phyloP scores from a whole-genome alignment of 2,113 vertebrate species.

The Rhineura floridana region DNA sequence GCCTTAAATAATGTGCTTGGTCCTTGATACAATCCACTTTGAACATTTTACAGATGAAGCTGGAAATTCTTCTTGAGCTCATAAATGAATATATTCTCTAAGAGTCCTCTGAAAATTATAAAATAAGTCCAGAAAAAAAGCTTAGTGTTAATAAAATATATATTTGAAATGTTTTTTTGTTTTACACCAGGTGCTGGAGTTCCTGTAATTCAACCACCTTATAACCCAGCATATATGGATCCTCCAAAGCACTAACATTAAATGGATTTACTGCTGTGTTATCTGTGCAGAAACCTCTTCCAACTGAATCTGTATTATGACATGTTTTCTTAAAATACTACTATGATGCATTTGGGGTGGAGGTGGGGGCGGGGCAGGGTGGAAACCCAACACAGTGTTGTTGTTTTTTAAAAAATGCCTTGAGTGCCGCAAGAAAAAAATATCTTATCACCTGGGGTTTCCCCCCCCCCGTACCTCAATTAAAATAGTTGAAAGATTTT shows the following conservation, averaged over 20 bases:
- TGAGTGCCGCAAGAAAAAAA: neutral
- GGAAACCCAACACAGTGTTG: neutral
- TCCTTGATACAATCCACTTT: neutral
- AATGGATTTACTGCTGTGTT: slow-evolving; percentile 35
- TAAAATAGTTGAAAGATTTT: slow-evolving; percentile 14
- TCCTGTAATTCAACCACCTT: slow-evolving; percentile 80
- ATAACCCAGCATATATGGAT: slow-evolving; percentile 88
- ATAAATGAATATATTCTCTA: neutral
- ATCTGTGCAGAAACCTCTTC: slow-evolving; percentile 36
- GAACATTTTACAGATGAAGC: slow-evolving; percentile 6
- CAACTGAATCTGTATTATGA: slow-evolving; percentile 15
- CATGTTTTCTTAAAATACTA: slow-evolving; percentile 53
- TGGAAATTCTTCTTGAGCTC: neutral
- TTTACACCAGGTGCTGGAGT: slow-evolving; percentile 72
- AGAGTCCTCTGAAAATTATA: neutral
- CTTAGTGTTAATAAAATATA: neutral
- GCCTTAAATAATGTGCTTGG: neutral
- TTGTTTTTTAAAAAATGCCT: slow-evolving; percentile 4
- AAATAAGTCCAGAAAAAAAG: neutral
- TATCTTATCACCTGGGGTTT: slow-evolving; percentile 41
- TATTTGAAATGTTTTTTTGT: slow-evolving; percentile 21
- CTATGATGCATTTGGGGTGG: slow-evolving; percentile 23
- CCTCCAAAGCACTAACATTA: slow-evolving; percentile 76
- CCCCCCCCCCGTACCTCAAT: slow-evolving; percentile 65
- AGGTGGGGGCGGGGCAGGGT: slow-evolving; percentile 28